Evolutionary conservation across 2,113 vertebrate species (phyloP).

Genomic region (Antechinus stuartii): DNA sequence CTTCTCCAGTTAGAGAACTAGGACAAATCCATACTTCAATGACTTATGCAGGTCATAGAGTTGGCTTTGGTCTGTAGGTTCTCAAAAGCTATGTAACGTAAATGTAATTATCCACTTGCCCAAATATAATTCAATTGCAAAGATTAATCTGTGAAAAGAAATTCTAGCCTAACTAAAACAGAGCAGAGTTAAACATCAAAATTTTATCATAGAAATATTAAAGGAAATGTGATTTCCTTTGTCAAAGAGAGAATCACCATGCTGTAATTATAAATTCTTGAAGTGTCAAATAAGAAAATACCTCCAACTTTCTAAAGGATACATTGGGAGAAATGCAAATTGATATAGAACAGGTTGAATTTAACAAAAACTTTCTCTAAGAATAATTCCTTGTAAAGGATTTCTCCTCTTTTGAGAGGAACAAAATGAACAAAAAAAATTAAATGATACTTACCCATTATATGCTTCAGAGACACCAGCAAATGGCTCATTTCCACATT

Average conservation of each 20-base stretch:
- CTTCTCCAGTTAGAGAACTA: not conserved
- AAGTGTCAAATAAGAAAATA: constrained; percentile 19
- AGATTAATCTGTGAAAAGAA: not conserved
- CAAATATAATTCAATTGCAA: not conserved
- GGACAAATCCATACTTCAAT: not conserved
- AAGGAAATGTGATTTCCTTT: not conserved
- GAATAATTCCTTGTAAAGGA: not conserved
- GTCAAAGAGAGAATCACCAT: not conserved
- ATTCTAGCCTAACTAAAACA: not conserved
- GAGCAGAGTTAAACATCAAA: not conserved
- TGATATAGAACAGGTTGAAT: not conserved
- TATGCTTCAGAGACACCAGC: constrained; percentile 87
- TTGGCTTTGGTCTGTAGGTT: not conserved
- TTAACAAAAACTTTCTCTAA: not conserved
- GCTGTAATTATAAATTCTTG: not conserved
- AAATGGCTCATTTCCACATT: constrained; percentile 86
- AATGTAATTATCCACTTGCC: not conserved
- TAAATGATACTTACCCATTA: constrained; percentile 86
- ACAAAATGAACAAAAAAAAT: constrained; percentile 11
- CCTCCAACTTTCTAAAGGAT: constrained; percentile 4
- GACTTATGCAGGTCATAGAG: not conserved
- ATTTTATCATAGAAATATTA: not conserved
- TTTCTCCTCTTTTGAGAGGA: not conserved
- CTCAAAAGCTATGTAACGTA: not conserved
- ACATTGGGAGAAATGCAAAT: constrained; percentile 21